A percentile compares a stretch with the other conserved stretches of the same genome.
Conservation (phyloP, 2,888 invertebrate genomes). For the Pristionchus japonicus region DNA sequence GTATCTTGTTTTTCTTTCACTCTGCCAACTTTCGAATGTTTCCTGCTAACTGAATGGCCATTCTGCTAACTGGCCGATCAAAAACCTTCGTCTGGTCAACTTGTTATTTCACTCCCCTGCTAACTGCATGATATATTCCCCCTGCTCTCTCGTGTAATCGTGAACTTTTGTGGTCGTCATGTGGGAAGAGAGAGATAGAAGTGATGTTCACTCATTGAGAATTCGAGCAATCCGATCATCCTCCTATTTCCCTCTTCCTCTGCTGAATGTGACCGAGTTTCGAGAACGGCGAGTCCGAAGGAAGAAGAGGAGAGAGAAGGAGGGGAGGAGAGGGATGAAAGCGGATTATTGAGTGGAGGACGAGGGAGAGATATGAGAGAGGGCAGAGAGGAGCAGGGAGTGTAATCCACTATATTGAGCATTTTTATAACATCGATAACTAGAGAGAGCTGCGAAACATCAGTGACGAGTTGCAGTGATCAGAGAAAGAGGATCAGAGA, state of each 20-base stretch:
- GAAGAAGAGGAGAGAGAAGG: neutral
- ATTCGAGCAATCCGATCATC: neutral
- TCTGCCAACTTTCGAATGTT: neutral
- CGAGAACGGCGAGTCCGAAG: neutral
- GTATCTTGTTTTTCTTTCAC: neutral
- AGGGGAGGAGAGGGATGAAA: neutral
- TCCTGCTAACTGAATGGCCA: no score
- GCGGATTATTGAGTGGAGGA: neutral
- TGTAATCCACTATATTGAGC: slow-evolving; percentile 10
- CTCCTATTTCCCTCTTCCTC: neutral
- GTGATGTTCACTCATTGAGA: neutral
- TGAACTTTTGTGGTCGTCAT: neutral
- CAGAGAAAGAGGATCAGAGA: neutral
- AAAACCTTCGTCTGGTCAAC: no score
- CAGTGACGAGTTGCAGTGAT: neutral
- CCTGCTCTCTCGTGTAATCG: neutral
- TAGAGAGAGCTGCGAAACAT: neutral
- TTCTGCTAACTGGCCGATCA: no score
- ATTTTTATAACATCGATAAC: neutral
- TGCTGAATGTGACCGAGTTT: neutral
- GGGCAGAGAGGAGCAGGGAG: neutral
- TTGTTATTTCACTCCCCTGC: neutral
- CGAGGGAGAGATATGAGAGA: neutral
- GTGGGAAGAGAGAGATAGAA: neutral
- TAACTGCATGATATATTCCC: neutral